Base-by-base conservation (phyloP, 2,888 invertebrate species). In the Cerceris ruficornis region DNA sequence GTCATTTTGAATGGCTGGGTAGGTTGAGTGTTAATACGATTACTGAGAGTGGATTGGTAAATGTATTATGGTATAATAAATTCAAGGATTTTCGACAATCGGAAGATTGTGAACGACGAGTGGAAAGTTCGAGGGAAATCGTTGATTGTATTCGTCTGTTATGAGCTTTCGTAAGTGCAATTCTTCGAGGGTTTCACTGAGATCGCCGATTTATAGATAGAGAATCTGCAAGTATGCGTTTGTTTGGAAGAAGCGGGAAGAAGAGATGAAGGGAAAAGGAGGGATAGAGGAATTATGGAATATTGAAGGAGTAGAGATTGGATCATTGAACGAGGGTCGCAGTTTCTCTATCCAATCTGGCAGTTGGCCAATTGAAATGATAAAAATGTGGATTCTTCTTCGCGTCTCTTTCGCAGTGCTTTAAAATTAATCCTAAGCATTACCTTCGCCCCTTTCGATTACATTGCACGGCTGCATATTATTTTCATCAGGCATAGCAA, bases 341-440 rank as follows among this genome's bases (percentile, higher is more conserved):
- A 80, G 79, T 77, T 80, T 74, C 79, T 81, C 83, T 77, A 81
- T 77, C 77, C 80, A 74, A 68, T 71, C 77, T 85, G 86, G 86
- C 86, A 68, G 65, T 59, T 61, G 65, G 85, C 86, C 86, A 86
- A 75, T 57, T 68, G 74, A 80, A 78, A 80, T 80, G 85, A 83
- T 81, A 83, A 86, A 78, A 81, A 72, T 76, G 69, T 73, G 54
- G 73, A 62, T 65, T 68, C 61, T 72, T 41, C 72, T 76, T 55
- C 68, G 64, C 52, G 17, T 46, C 13, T 28, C 55, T 74, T 14
- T 39, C 43, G 55, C 42, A 39, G 41, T 65, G 28, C 1, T 28
- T 28, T 28, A 28, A 28, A 28, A 28, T 28, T 28, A 28, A 28
- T 28, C 28, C 28, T 4, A 28, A 28, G 28, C 4, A 28, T 28